These are phyloP conservation scores for Tricholaema leucomelas DNA, from an alignment of 2,113 vertebrate genomes.

Conservation along the genomic window DNA sequence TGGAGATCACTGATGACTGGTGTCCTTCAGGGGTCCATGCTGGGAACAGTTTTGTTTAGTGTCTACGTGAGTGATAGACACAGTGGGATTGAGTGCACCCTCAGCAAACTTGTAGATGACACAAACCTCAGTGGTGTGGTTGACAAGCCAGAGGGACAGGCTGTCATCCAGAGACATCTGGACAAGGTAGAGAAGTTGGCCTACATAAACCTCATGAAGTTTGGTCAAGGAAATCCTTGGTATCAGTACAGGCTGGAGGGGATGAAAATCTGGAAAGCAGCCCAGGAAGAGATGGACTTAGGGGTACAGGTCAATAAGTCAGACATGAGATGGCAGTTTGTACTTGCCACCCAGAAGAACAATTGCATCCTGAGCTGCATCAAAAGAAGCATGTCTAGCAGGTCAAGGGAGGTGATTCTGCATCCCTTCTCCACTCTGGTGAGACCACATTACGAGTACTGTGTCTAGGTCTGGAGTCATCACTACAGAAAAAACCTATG, in stretches of 20 bases:
- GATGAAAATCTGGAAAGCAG: background rate
- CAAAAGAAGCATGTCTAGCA: background rate
- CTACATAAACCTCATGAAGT: background rate
- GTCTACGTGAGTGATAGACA: background rate
- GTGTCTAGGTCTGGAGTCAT: background rate
- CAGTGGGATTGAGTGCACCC: background rate
- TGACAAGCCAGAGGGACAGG: background rate
- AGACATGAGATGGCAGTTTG: background rate
- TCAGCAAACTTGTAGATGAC: background rate
- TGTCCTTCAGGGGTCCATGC: accelerated
- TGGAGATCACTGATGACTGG: background rate
- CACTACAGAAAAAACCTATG: background rate
- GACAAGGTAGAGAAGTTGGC: background rate
- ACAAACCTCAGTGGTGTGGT: background rate
- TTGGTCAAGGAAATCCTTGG: accelerated
- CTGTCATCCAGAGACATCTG: background rate
- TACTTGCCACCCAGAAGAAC: background rate
- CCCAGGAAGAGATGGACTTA: background rate
- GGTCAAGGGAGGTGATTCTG: background rate
- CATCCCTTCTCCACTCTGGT: background rate
- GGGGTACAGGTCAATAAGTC: background rate
- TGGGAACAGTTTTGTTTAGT: background rate
- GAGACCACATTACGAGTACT: background rate
- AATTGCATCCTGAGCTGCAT: background rate
- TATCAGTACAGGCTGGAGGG: background rate